A percentile compares a stretch with the other conserved stretches of the same genome.
Evolutionary conservation across 2,797 vertebrate genomes (phyloP).

Genomic region (Avahi laniger): DNA sequence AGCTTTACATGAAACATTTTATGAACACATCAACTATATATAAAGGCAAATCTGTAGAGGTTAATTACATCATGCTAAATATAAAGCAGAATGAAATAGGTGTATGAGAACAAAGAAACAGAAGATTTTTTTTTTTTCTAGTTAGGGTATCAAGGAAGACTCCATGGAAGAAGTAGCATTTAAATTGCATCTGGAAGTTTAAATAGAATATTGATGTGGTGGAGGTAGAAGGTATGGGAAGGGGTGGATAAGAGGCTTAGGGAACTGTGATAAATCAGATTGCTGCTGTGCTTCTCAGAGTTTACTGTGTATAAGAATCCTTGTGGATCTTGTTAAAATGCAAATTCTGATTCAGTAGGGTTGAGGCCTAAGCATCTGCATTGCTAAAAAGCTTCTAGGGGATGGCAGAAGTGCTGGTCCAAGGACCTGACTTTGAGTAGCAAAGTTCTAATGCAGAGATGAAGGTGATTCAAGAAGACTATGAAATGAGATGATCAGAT

Average conservation of each 20-base stretch:
- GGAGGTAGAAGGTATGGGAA: neutral
- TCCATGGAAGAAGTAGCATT: neutral
- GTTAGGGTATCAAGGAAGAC: neutral
- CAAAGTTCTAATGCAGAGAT: neutral
- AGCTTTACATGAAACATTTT: neutral
- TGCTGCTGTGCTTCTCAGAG: neutral
- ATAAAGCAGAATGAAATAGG: neutral
- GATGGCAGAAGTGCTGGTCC: neutral
- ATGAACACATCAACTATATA: neutral
- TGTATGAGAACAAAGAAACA: conserved; percentile 2
- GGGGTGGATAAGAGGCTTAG: neutral
- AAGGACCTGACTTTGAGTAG: neutral
- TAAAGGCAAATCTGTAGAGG: neutral
- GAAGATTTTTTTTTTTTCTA: neutral
- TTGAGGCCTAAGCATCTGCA: neutral
- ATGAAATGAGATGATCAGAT: neutral
- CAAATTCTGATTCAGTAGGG: neutral
- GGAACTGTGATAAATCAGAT: neutral
- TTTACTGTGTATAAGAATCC: neutral
- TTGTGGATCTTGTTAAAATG: conserved; percentile 14
- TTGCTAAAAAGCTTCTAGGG: neutral
- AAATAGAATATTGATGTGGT: neutral
- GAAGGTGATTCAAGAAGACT: neutral
- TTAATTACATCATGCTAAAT: neutral
- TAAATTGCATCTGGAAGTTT: neutral